phyloP scores from a whole-genome alignment of 2,888 invertebrate species.

The Temnothorax unifasciatus region DNA sequence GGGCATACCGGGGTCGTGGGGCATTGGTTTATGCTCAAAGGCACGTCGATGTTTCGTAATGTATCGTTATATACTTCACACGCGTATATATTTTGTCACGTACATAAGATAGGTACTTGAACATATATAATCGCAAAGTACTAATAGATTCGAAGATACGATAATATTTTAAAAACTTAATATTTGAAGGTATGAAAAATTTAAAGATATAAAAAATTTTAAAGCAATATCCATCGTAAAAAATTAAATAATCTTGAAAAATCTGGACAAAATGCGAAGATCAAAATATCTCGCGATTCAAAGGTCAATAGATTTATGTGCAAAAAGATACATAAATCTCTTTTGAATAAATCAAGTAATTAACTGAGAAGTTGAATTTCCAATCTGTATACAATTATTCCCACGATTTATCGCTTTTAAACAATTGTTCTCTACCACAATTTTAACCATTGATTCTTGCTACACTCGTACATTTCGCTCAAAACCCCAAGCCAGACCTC shows the following conservation, averaged over 20 bases:
- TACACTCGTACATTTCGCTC: not conserved
- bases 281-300: not conserved
- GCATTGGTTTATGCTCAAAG: not conserved
- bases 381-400: not conserved
- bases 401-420: not conserved
- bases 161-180: not conserved
- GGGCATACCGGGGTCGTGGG: not conserved
- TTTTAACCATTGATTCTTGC: slow-evolving; percentile 16
- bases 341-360: not conserved
- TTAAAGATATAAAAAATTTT: not conserved
- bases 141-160: not conserved
- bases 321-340: not conserved
- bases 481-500: slow-evolving; percentile 1
- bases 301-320: not conserved
- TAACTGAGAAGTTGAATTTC: not conserved
- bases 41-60: not conserved
- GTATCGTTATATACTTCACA: not conserved
- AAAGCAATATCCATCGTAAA: not conserved
- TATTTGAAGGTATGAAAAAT: too few relatives aligned
- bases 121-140: not conserved
- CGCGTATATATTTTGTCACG: not conserved
- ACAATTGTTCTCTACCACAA: not conserved
- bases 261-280: not conserved
- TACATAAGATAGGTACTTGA: not conserved
- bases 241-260: not conserved